Evolutionary conservation across 2,113 vertebrate species (phyloP), one percentile per base, ranked within the genome.

Genomic region (Misgurnus mizolepis): DNA sequence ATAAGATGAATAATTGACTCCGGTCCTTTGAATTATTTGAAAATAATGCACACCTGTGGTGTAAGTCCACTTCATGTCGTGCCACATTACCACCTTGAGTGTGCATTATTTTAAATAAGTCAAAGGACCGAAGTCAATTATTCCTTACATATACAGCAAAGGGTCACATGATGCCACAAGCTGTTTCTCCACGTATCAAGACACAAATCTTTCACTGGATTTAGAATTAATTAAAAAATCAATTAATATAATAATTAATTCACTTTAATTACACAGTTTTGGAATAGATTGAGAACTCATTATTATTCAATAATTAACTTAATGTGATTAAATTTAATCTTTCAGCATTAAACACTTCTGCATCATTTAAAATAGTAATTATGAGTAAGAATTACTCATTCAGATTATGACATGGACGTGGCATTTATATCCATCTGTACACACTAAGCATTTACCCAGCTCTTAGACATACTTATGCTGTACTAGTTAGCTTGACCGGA

Each of bases 261-360:
- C 45, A 55, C 69, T 79, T 85, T 85, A 85, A 85, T 85, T 83
- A 85, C 71, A 83, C 70, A 76, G 64, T 79, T 81, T 81, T 81
- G 71, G 49, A 76, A 74, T 83, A 70, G 60, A 69, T 69, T 61
- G 72, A 55, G 50, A 61, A 68, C 71, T 81, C 80, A 87, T 83
- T 83, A 87, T 79, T 84, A 84, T 84, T 17, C 71, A 83, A 71
- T 85, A 83, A 85, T 87, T 85, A 83, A 84, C 81, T 49, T 68
- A 67, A 55, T 85, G 79, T 81, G 82, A 78, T 87, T 85, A 87
- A 83, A 79, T 81, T 34, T 34, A 80, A 27, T 56, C 80, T 80
- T 67, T 84, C 73, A 69, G 74, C 67, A 76, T 83, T 83, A 83
- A 85, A 75, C 76, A 83, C 81, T 58, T 75, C 61, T 62, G 41